Conservation (phyloP, 2,113 vertebrate genomes). For the Misgurnus mizolepis region DNA sequence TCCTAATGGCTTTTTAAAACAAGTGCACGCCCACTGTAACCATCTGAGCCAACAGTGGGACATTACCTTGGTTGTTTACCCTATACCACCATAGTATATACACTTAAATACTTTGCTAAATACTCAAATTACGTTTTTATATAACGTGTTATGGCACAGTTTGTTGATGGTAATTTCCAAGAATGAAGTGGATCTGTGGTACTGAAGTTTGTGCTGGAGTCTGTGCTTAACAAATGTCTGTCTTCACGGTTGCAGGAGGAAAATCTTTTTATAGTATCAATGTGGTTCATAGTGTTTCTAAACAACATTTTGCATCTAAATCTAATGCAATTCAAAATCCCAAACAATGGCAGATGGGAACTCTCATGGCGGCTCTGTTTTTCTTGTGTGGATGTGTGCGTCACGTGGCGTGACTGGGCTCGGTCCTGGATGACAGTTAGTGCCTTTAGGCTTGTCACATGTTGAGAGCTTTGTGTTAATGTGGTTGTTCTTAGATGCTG, state of each 20-base stretch:
- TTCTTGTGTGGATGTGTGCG: constrained; percentile 24
- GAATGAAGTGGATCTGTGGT: background rate
- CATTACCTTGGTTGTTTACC: background rate
- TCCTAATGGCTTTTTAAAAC: constrained; percentile 14
- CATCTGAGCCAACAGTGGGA: background rate
- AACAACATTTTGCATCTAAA: constrained; percentile 1
- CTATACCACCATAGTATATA: background rate
- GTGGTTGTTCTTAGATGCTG: constrained; percentile 63
- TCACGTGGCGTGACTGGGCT: constrained; percentile 12
- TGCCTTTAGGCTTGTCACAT: constrained; percentile 26
- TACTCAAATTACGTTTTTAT: constrained; percentile 15
- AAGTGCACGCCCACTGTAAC: background rate
- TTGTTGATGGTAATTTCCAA: constrained; percentile 18
- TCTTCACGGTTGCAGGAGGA: background rate
- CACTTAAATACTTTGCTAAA: background rate
- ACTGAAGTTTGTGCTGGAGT: background rate
- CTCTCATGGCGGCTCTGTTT: constrained; percentile 3
- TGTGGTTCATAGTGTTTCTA: background rate
- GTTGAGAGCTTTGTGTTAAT: constrained; percentile 2
- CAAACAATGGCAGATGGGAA: constrained; percentile 25
- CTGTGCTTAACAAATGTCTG: constrained; percentile 3
- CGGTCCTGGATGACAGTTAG: constrained; percentile 27
- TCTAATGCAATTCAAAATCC: constrained; percentile 9
- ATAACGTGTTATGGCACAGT: constrained; percentile 25
- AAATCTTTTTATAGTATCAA: background rate